Base-by-base conservation (phyloP, 1,140 invertebrate species). In the Drosophila nikananu region DNA sequence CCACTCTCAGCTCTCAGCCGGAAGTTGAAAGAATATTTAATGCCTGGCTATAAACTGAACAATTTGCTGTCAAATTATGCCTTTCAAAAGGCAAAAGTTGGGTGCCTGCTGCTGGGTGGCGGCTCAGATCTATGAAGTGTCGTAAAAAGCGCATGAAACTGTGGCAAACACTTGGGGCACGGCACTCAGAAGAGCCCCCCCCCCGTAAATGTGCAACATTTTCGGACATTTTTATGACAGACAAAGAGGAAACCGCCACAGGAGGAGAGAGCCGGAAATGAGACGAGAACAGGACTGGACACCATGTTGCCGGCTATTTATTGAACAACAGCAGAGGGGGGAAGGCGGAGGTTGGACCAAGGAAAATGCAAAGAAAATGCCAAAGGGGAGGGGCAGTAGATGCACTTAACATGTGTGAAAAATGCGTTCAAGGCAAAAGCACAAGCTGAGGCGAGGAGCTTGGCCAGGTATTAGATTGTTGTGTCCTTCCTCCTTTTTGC, bases 11-110 rank as follows among this genome's bases (percentile, higher is more conserved):
- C 32, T 37, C 59, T 23, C 51, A 10, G 52, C 30, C 46, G 30
- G 77, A 77, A 77, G 75, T 70, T 78, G 64, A 77, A 77, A 60
- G 62, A 76, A 73, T 77, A 65, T 83, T 82, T 82, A 77, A 62
- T 82, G 72, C 46, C 63, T 71, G 81, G 75, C 71, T 59, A 83
- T 83, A 83, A 83, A 73, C 72, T 70, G 60, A 80, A 83, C 81
- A 83, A 89, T 87, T 87, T 87, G 73, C 72, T 84, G 74, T 65
- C 58, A 89, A 87, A 89, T 87, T 87, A 87, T 87, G 83, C 84
- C 72, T 65, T 80, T 64, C 60, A 48, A 55, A 75, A 63, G 59
- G 42, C 54, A 62, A 51, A 54, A 60, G 62, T 61, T 52, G 48
- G 30, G n/a, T n/a, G 21, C 21, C n/a, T 19, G 42, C 19, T 19